These are phyloP conservation scores for Psylliodes chrysocephalus DNA, from an alignment of 2,888 invertebrate species.

Conservation along the genomic window DNA sequence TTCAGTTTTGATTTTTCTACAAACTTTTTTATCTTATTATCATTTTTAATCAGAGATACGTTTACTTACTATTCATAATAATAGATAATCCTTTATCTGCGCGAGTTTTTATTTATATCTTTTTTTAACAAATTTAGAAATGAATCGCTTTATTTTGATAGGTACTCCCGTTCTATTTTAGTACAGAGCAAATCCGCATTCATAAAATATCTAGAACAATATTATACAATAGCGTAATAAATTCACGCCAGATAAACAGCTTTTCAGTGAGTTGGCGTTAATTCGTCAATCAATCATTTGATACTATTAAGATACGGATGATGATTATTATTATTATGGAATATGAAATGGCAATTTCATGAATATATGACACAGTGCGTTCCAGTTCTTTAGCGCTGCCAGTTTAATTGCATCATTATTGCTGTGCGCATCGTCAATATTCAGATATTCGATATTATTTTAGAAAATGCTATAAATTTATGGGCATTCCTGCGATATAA, in stretches of 20 bases:
- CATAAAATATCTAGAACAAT: background rate
- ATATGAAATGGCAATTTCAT: slow-evolving; percentile 1
- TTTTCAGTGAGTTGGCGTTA: background rate
- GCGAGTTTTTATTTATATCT: too few species aligned
- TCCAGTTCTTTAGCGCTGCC: background rate
- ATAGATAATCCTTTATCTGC: too few species aligned
- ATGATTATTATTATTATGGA: background rate
- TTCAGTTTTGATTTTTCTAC: too few species aligned
- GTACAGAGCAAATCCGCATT: background rate
- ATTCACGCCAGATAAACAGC: background rate
- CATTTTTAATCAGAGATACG: too few species aligned
- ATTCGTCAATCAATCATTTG: slow-evolving; percentile 6
- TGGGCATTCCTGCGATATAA: too few species aligned
- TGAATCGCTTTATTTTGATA: too few species aligned
- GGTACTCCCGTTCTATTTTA: background rate
- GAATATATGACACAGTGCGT: background rate
- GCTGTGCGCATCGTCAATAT: too few species aligned
- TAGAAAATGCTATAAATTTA: too few species aligned
- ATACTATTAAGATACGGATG: background rate
- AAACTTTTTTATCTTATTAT: too few species aligned
- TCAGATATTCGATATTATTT: too few species aligned
- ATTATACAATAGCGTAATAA: slow-evolving; percentile 1
- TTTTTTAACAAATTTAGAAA: too few species aligned
- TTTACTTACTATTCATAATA: too few species aligned
- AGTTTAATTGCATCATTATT: background rate